Base-by-base conservation (phyloP, 2,888 invertebrate genomes). In the Dolichopus griseipennis region DNA sequence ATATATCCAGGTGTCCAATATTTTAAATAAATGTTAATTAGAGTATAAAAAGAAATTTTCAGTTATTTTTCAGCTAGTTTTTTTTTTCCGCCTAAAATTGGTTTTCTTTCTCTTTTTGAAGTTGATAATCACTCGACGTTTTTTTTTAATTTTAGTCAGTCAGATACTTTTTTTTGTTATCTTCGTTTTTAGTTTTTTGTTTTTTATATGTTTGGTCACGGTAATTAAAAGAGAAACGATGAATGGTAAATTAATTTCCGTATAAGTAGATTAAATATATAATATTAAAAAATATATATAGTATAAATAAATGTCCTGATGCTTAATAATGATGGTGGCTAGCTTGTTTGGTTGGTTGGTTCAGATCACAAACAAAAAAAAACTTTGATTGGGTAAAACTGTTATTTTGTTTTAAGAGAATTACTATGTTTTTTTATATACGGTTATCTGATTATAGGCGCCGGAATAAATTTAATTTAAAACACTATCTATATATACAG, bases 1-100 rank as follows among this genome's bases (percentile, higher is more conserved):
- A 37, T 5, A 52, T 15, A 52, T 52, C 52, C 52, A 52, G 52
- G 52, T 52, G 52, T 52, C 8, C 18, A 52, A 18, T 52, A 18
- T 52, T 52, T n/a, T n/a, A n/a, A n/a, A 52, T 52, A 18, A 52
- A 52, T 52, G 52, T 52, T 52, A 52, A 52, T 52, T 52, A 52
- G 52, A 52, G 9, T 41, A 41, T 9, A 41, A 41, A 41, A 41
- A 41, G 9, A 41, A 12, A 41, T 41, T 9, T 41, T 41, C 9
- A 5, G 9, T 41, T 41, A 6, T 41, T 41, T 41, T 41, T 41
- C 8, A n/a, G n/a, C n/a, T 41, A 6, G 41, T 41, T 15, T 41
- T 41, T 41, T 41, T 41, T 41, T 41, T n/a, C 8, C 41, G 41
- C 41, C 15, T 41, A 15, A 41, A 41, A 41, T 15, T 12, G 1